Evolutionary conservation across 1,140 invertebrate species (phyloP).

Genomic region (Bombus turneri): DNA sequence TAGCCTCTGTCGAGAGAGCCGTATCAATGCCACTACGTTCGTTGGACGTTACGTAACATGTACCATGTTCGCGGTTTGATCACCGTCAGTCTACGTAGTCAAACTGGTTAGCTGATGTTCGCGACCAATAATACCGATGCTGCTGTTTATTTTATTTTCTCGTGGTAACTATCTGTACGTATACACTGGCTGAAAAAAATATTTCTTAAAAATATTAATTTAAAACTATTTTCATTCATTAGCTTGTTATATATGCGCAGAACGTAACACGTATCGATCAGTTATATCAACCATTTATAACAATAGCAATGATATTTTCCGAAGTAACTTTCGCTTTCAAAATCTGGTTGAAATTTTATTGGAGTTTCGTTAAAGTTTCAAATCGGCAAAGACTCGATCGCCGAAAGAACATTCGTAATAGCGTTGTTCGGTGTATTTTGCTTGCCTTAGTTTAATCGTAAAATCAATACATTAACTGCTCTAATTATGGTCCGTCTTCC

Average conservation of each 20-base stretch:
- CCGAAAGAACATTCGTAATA: no score
- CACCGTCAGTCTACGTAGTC: background rate
- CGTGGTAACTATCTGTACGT: background rate
- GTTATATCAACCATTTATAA: no score
- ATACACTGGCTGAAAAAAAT: background rate
- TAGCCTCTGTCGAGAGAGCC: background rate
- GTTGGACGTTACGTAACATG: constrained; percentile 25
- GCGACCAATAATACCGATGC: background rate
- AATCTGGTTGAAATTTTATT: background rate
- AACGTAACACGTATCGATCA: no score
- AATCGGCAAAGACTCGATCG: no score
- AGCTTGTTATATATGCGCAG: no score
- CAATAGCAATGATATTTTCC: background rate
- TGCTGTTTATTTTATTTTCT: background rate
- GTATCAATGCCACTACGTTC: constrained; percentile 17
- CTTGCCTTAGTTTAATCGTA: no score
- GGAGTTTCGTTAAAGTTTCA: background rate
- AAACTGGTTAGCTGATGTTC: constrained; percentile 19
- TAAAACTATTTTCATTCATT: no score
- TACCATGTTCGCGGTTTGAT: constrained; percentile 22
- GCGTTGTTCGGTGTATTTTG: no score
- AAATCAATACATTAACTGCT: no score
- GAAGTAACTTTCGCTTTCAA: background rate
- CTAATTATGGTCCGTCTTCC: no score
- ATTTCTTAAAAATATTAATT: no score